Evolutionary conservation across 2,113 vertebrate genomes (phyloP), one percentile per base, ranked within the genome.

Genomic region (Arvicanthis niloticus): DNA sequence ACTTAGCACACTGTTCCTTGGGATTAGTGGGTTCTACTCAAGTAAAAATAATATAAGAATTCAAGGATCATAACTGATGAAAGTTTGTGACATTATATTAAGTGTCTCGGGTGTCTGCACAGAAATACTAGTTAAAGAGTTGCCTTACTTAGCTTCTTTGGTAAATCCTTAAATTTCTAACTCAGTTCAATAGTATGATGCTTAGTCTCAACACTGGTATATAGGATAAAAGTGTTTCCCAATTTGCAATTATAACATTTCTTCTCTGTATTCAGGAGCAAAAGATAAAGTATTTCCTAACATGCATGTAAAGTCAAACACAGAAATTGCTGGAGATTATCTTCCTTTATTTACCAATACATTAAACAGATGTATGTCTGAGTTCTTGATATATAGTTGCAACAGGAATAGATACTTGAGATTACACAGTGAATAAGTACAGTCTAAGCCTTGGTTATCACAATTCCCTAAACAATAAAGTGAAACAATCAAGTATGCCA

Each of bases 371-470:
- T 2, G 7, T 3, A 9, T 17, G 19, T 77, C 1, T 53, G 80
- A 53, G 60, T 1, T 6, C 17, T 22, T 45, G 15, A 60, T 21
- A 0, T 2, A 40, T 6, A 56, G 56, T 9, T 58, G 11, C 0
- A 12, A 6, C 4, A 2, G 22, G 3, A 26, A 4, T 9, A 34
- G 19, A 10, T 2, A 1, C 3, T 40, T 22, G 60, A 53, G 21
- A 65, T 0, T 4, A 10, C 12, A 31, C 34, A 45, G 40, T 12
- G 31, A 17, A 48, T 8, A 45, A 16, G 37, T 6, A 45, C 42
- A 81, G 40, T 67, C 58, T 13, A 12, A 45, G 51, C 45, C 3
- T 13, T 65, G 56, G n/a, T 40, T 40, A 37, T 72, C n/a, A 45
- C 7, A 26, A 48, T 37, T 88, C 13, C 60, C 5, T 70, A 48